Conservation (phyloP, 2,888 invertebrate genomes). For the Pammene aurita region DNA sequence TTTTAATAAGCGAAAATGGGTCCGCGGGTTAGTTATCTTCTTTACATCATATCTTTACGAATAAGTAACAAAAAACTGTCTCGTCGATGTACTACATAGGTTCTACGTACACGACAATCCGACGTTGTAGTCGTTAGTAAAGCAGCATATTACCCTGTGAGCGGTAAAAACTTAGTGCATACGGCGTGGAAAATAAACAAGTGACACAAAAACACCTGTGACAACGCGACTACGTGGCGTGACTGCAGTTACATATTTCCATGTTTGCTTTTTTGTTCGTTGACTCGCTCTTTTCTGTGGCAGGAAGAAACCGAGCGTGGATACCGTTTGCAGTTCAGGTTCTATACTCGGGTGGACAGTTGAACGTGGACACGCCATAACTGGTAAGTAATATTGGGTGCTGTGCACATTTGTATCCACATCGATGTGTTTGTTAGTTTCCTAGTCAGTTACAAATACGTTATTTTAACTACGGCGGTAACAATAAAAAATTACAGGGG, state of each 20-base stretch:
- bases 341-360: neutral
- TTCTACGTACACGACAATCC: slow-evolving; percentile 24
- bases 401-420: too few relatives aligned
- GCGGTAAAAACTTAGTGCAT: slow-evolving; percentile 22
- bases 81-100: neutral
- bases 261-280: slow-evolving; percentile 19
- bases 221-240: slow-evolving; percentile 21
- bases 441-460: too few relatives aligned
- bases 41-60: too few relatives aligned
- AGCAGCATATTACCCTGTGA: slow-evolving; percentile 47
- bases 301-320: neutral
- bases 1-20: too few relatives aligned
- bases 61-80: too few relatives aligned
- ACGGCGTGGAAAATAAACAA: slow-evolving; percentile 21
- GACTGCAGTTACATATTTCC: slow-evolving; percentile 12
- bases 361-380: too few relatives aligned
- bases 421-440: too few relatives aligned
- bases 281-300: slow-evolving; percentile 14
- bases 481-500: too few relatives aligned
- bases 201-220: slow-evolving; percentile 19
- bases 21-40: too few relatives aligned
- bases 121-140: slow-evolving; percentile 47
- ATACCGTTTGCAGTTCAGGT: neutral
- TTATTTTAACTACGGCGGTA: too few relatives aligned
- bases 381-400: too few relatives aligned